Conservation (phyloP, 2,797 vertebrate genomes). For the Syngnathus acus region DNA sequence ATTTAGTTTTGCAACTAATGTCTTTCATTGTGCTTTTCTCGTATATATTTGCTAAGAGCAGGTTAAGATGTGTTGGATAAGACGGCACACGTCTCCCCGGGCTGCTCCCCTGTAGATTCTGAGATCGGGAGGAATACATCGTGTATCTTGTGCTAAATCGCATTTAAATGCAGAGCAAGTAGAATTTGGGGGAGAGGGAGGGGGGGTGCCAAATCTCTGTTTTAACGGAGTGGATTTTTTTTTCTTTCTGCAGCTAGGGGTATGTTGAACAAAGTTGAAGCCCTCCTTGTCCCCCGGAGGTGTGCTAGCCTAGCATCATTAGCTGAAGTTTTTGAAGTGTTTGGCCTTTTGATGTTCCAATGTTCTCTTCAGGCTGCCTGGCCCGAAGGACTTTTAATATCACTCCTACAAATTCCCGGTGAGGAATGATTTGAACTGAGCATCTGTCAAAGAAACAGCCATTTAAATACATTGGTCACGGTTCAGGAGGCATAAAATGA, state of each 20-base stretch:
- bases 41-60: constrained; percentile 42
- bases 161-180: constrained; percentile 47
- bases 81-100: constrained; percentile 30
- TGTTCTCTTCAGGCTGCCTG: constrained; percentile 72
- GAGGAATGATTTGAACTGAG: constrained; percentile 78
- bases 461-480: constrained; percentile 80
- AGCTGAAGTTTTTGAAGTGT: constrained; percentile 79
- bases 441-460: constrained; percentile 77
- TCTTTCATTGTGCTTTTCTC: constrained; percentile 28
- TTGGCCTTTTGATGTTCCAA: constrained; percentile 77
- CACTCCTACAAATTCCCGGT: constrained; percentile 77
- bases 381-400: constrained; percentile 80
- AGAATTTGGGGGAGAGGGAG: constrained; percentile 45
- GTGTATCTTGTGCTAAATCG: constrained; percentile 59
- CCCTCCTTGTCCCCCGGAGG: constrained; percentile 59
- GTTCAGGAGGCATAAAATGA: constrained; percentile 82
- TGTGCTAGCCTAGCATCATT: constrained; percentile 65
- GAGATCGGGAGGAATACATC: constrained; percentile 42
- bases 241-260: constrained; percentile 38
- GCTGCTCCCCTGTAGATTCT: constrained; percentile 37
- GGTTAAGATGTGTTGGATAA: constrained; percentile 53
- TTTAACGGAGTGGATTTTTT: constrained; percentile 60
- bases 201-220: constrained; percentile 54
- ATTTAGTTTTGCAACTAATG: constrained; percentile 14
- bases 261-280: constrained; percentile 61